These are phyloP conservation scores for Eulacestoma nigropectus DNA, from an alignment of 2,113 vertebrate genomes.

Conservation along the genomic window DNA sequence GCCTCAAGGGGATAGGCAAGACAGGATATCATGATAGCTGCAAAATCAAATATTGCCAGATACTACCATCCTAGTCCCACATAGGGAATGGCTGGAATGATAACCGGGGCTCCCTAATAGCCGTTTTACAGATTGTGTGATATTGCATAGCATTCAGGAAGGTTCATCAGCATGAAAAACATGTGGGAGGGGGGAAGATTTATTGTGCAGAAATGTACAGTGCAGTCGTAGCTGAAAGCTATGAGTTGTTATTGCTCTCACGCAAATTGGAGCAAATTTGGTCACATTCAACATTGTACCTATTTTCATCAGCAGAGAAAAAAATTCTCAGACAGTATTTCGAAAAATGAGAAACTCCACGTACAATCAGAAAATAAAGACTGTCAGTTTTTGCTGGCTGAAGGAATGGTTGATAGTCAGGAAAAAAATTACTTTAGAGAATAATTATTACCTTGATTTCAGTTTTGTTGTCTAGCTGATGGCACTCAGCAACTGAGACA, in stretches of 20 bases:
- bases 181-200: neutral
- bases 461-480: neutral
- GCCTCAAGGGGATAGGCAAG: neutral
- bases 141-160: neutral
- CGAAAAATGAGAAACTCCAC: neutral
- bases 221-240: neutral
- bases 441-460: neutral
- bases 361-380: neutral
- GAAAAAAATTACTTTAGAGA: neutral
- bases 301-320: neutral
- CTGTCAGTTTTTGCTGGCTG: neutral
- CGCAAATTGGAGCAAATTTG: neutral
- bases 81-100: neutral
- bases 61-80: neutral
- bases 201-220: neutral
- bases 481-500: neutral
- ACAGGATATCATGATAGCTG: neutral
- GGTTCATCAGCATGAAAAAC: neutral
- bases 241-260: neutral
- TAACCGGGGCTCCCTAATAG: neutral
- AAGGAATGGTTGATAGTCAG: neutral
- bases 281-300: neutral
- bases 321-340: neutral
- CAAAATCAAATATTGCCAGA: slow-evolving; percentile 11
- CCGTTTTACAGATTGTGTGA: neutral